Evolutionary conservation across 2,888 invertebrate genomes (phyloP), one percentile per base, ranked within the genome.

Genomic region (Operophtera brumata): DNA sequence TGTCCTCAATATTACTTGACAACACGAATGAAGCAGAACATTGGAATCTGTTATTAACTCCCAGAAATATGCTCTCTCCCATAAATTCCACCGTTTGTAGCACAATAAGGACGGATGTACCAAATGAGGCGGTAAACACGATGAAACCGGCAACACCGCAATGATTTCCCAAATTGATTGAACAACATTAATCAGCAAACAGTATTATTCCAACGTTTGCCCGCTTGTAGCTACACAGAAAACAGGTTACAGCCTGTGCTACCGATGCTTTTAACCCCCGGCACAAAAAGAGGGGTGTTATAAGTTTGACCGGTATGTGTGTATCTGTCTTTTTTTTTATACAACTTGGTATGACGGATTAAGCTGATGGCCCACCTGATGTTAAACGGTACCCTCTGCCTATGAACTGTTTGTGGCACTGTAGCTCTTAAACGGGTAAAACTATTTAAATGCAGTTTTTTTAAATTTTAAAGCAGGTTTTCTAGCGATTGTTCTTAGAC

Each of bases 51-150:
- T 44, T 48, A 58, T 58, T 53, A 53, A 39, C 34, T 47, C 35
- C 8, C 42, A 35, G 28, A 54, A 59, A 55, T 52, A 57, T 53
- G 54, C 54, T 48, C 48, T 49, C 40, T 37, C 49, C 58, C 48
- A 61, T 57, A 60, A 60, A 63, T 63, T 61, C 45, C 34, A 20
- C 13, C 47, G 26, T 12, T 45, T 36, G 46, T 46, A 48, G 39
- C 64, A 71, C 64, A 68, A 69, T 70, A 67, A 66, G 64, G 64
- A 58, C 62, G 62, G 62, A 66, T 69, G 66, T 66, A 66, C 61
- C 63, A 72, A 75, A 75, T 73, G 70, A 73, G 62, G 62, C 68
- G 59, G 66, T 62, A 68, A 70, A 71, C 68, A 64, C 64, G 63
- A 57, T 61, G 62, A 65, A 70, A 65, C 57, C 61, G 59, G 62